A percentile compares a stretch with the other conserved stretches of the same genome.
Evolutionary conservation across 2,797 vertebrate species (phyloP).

Genomic region (Toxotes lorentzi): DNA sequence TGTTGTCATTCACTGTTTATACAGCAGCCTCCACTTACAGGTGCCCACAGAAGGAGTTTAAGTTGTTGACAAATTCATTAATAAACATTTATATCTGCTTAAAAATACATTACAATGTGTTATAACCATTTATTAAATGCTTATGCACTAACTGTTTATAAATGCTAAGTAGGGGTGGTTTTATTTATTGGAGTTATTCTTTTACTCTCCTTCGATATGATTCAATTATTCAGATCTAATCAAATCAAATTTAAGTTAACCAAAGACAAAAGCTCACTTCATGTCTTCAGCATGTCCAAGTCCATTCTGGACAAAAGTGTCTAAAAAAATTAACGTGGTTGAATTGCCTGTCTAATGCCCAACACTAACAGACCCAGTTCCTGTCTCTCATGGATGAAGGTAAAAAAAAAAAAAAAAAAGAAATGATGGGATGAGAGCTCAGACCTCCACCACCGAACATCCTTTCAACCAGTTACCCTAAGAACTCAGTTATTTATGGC

Average conservation of each 20-base stretch:
- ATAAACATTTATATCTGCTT: too few relatives aligned
- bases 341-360: background rate
- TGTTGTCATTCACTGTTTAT: too few relatives aligned
- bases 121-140: too few relatives aligned
- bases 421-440: slow-evolving; percentile 44
- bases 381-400: background rate
- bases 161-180: too few relatives aligned
- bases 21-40: too few relatives aligned
- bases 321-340: background rate
- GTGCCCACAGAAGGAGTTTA: too few relatives aligned
- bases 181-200: background rate
- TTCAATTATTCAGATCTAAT: slow-evolving; percentile 3
- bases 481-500: slow-evolving; percentile 72
- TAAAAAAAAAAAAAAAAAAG: slow-evolving; percentile 40
- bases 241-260: slow-evolving; percentile 1
- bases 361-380: background rate
- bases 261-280: background rate
- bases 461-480: slow-evolving; percentile 53
- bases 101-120: too few relatives aligned
- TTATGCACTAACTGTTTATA: too few relatives aligned
- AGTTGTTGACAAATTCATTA: too few relatives aligned
- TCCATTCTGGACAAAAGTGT: background rate
- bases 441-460: slow-evolving; percentile 56
- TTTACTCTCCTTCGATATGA: background rate
- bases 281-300: too few relatives aligned